Conservation (phyloP, 2,888 invertebrate species). For the Synanthedon formicaeformis region DNA sequence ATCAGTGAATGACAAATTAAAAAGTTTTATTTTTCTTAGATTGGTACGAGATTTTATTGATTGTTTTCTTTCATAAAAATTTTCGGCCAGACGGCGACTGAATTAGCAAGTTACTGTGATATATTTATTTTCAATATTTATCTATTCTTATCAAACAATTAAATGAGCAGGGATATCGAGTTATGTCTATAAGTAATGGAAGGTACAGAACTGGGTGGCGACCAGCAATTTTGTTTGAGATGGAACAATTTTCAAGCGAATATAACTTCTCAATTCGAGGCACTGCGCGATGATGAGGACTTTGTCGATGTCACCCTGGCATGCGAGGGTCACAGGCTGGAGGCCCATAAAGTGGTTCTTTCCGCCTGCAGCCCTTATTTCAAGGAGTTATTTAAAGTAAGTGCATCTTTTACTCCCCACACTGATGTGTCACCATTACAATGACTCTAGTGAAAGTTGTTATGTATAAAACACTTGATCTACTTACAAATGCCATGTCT, state of each 20-base stretch:
- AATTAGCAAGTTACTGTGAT: slow-evolving; percentile 71
- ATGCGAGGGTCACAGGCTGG: slow-evolving; percentile 84
- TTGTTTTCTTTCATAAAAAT: slow-evolving; percentile 71
- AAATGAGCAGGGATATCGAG: slow-evolving; percentile 71
- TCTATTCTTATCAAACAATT: slow-evolving; percentile 70
- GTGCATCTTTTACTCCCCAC: slow-evolving; percentile 69
- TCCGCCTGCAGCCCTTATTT: slow-evolving; percentile 91
- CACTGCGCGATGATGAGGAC: slow-evolving; percentile 86
- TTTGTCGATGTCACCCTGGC: slow-evolving; percentile 90
- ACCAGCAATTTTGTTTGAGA: slow-evolving; percentile 90
- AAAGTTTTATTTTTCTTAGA: slow-evolving; percentile 71
- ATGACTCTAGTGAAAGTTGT: slow-evolving; percentile 71
- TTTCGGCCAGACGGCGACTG: slow-evolving; percentile 72
- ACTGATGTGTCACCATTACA: slow-evolving; percentile 72
- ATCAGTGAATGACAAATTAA: slow-evolving; percentile 69
- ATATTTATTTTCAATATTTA: slow-evolving; percentile 70
- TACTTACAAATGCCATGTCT: slow-evolving; percentile 72
- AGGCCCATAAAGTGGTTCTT: slow-evolving; percentile 87
- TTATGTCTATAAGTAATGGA: slow-evolving; percentile 73
- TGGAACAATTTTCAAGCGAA: slow-evolving; percentile 93
- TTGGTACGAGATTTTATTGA: slow-evolving; percentile 73
- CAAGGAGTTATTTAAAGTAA: slow-evolving; percentile 87
- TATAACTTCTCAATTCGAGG: slow-evolving; percentile 88
- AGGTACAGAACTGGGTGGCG: slow-evolving; percentile 74
- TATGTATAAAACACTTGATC: slow-evolving; percentile 72